Conservation (phyloP, 2,113 vertebrate genomes). For the Psammodynastes pulverulentus region DNA sequence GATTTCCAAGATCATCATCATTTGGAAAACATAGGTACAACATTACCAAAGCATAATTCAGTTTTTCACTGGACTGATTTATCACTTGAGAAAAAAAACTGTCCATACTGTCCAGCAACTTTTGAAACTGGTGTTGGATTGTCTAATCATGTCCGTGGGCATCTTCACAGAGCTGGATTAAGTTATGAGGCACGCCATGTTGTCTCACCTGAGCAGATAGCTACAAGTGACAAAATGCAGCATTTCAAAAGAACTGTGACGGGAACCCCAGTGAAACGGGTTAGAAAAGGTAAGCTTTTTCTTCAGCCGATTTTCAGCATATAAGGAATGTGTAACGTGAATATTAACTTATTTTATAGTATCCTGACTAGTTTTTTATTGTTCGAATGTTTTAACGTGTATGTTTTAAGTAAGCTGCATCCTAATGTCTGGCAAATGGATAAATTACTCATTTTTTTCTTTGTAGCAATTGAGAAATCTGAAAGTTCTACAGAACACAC, state of each 20-base stretch:
- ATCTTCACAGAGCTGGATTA: constrained; percentile 88
- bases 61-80: constrained; percentile 82
- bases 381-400: constrained; percentile 2
- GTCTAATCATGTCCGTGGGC: constrained; percentile 91
- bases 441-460: constrained; percentile 56
- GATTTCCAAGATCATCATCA: constrained; percentile 77
- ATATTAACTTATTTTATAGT: not conserved
- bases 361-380: not conserved
- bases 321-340: not conserved
- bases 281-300: constrained; percentile 83
- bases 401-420: not conserved
- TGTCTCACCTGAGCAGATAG: constrained; percentile 90
- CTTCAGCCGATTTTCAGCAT: not conserved
- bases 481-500: constrained; percentile 83
- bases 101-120: constrained; percentile 89
- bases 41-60: constrained; percentile 75
- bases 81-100: constrained; percentile 82
- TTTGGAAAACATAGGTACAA: constrained; percentile 72
- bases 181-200: constrained; percentile 92
- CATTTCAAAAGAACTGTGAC: constrained; percentile 83
- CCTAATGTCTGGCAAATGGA: constrained; percentile 42
- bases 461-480: constrained; percentile 82
- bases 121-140: constrained; percentile 92
- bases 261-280: constrained; percentile 76
- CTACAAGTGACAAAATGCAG: constrained; percentile 84